phyloP scores from a whole-genome alignment of 2,113 vertebrate genomes.

The Thymallus thymallus region DNA sequence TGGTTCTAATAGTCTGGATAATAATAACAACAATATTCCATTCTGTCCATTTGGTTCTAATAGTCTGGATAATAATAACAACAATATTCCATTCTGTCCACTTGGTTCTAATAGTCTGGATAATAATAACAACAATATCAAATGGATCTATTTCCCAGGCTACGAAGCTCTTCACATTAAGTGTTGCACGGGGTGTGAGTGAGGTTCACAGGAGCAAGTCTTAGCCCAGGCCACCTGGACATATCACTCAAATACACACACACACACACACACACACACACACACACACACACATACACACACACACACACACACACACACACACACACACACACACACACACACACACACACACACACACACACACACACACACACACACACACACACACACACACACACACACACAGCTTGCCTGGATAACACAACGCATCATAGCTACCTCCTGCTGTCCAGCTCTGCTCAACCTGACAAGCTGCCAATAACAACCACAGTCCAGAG shows the following conservation, averaged over 20 bases:
- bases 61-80: no score
- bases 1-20: no score
- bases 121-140: neutral
- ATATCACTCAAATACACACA: slow-evolving; percentile 2
- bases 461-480: slow-evolving; percentile 57
- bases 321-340: slow-evolving; percentile 18
- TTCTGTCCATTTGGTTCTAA: no score
- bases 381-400: slow-evolving; percentile 12
- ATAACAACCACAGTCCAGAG: slow-evolving; percentile 41
- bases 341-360: slow-evolving; percentile 5
- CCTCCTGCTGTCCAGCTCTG: slow-evolving; percentile 26
- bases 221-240: neutral
- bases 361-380: slow-evolving; percentile 13
- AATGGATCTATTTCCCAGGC: neutral
- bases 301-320: neutral
- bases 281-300: slow-evolving; percentile 12
- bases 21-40: no score
- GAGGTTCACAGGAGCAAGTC: neutral
- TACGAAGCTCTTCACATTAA: neutral
- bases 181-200: neutral
- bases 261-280: slow-evolving; percentile 15
- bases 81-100: no score
- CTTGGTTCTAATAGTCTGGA: neutral
- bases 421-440: neutral
- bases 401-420: neutral